Evolutionary conservation across 2,797 vertebrate genomes (phyloP).

Genomic region (Denticeps clupeoides): DNA sequence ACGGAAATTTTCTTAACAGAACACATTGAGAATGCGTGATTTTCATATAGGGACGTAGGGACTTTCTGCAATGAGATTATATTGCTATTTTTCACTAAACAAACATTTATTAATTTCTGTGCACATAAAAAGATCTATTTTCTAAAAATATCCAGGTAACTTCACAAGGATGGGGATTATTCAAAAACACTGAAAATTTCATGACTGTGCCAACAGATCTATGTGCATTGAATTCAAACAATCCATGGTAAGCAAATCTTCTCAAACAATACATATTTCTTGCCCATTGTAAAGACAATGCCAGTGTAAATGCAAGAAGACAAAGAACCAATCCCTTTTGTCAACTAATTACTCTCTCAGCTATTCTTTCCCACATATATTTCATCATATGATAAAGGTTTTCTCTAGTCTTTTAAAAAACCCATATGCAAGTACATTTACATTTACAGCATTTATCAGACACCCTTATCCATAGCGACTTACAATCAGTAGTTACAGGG

Average conservation of each 20-base stretch:
- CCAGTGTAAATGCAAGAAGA: constrained; percentile 27
- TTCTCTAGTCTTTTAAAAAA: too few relatives aligned
- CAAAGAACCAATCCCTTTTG: constrained; percentile 40
- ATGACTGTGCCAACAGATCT: constrained; percentile 27
- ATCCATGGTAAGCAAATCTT: constrained; percentile 26
- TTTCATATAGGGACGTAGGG: too few relatives aligned
- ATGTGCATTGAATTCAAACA: constrained; percentile 37
- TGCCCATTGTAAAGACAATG: constrained; percentile 31
- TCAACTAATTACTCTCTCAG: constrained; percentile 39
- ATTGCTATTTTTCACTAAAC: constrained; percentile 30
- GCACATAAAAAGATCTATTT: too few relatives aligned
- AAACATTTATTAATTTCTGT: constrained; percentile 35
- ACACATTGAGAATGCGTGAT: constrained; percentile 36
- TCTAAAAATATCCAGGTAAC: too few relatives aligned
- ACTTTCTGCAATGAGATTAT: too few relatives aligned
- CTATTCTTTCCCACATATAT: constrained; percentile 29
- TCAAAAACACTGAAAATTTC: constrained; percentile 39
- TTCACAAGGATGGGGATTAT: constrained; percentile 45
- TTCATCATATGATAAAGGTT: constrained; percentile 8
- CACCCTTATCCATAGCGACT: too few relatives aligned
- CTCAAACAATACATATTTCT: constrained; percentile 42
- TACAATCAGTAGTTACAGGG: too few relatives aligned
- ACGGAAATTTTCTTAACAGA: constrained; percentile 28
- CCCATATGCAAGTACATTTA: too few relatives aligned
- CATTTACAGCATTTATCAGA: too few relatives aligned